Conservation (phyloP, 2,888 invertebrate genomes). For the Drosophila barbarae region DNA sequence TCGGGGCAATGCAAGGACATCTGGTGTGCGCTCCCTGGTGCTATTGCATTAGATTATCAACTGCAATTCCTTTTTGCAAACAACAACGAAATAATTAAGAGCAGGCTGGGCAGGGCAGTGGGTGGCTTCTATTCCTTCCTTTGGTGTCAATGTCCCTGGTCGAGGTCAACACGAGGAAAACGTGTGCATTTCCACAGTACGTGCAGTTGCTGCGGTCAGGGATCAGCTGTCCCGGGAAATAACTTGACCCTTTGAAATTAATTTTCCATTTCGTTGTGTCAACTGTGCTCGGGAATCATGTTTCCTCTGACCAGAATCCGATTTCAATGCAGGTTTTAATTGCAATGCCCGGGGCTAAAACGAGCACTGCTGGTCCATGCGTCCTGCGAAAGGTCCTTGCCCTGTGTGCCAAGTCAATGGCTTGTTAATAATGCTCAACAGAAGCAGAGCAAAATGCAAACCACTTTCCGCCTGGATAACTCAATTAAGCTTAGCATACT, state of each 20-base stretch:
- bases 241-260: constrained; percentile 52
- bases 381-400: constrained; percentile 49
- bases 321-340: constrained; percentile 60
- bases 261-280: constrained; percentile 44
- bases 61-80: constrained; percentile 19
- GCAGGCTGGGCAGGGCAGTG: neutral
- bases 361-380: neutral
- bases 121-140: neutral
- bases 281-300: neutral
- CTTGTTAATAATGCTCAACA: constrained; percentile 46
- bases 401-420: constrained; percentile 24
- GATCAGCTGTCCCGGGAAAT: constrained; percentile 31
- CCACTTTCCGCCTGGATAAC: constrained; percentile 37
- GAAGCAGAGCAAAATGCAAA: constrained; percentile 10
- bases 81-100: constrained; percentile 27
- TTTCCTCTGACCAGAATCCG: neutral
- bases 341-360: constrained; percentile 24
- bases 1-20: constrained; percentile 16
- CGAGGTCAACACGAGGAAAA: constrained; percentile 5
- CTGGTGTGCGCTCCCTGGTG: neutral
- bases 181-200: constrained; percentile 41
- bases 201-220: constrained; percentile 52
- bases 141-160: constrained; percentile 25
- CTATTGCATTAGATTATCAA: constrained; percentile 23
- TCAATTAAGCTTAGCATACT: constrained; percentile 51